Evolutionary conservation across 2,797 vertebrate genomes (phyloP).

Genomic region (Channallabes apus): DNA sequence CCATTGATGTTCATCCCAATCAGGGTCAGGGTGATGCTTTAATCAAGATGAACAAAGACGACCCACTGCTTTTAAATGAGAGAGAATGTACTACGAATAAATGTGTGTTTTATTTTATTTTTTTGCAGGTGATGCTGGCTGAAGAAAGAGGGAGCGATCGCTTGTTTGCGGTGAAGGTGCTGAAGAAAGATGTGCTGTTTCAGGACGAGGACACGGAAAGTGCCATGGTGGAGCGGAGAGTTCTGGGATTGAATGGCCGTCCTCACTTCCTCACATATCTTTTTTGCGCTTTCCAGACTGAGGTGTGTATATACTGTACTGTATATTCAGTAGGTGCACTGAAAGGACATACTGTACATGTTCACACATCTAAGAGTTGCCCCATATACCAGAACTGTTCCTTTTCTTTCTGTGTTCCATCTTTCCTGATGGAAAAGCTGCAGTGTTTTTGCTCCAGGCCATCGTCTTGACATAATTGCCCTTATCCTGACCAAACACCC

Average conservation of each 20-base stretch:
- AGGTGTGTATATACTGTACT: slow-evolving; percentile 73
- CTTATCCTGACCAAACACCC: background rate
- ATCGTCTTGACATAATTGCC: background rate
- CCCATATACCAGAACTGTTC: background rate
- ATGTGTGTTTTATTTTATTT: background rate
- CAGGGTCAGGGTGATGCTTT: background rate
- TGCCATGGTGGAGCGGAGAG: slow-evolving; percentile 87
- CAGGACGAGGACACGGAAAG: slow-evolving; percentile 93
- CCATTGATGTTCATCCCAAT: background rate
- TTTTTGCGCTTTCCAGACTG: slow-evolving; percentile 88
- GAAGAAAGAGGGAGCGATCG: slow-evolving; percentile 85
- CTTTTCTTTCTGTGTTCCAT: background rate
- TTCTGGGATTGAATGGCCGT: slow-evolving; percentile 79
- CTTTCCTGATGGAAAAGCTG: slow-evolving; percentile 19
- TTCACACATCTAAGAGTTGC: background rate
- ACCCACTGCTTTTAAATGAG: background rate
- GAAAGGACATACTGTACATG: background rate
- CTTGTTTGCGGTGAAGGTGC: slow-evolving; percentile 87
- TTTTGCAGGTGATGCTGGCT: slow-evolving; percentile 83
- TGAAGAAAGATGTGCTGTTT: slow-evolving; percentile 92
- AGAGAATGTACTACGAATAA: background rate
- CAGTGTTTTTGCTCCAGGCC: slow-evolving; percentile 29
- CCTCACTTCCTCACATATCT: slow-evolving; percentile 90
- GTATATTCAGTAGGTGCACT: slow-evolving; percentile 43
- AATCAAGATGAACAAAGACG: background rate